phyloP scores from a whole-genome alignment of 2,888 invertebrate species.

The Tipula helvola region DNA sequence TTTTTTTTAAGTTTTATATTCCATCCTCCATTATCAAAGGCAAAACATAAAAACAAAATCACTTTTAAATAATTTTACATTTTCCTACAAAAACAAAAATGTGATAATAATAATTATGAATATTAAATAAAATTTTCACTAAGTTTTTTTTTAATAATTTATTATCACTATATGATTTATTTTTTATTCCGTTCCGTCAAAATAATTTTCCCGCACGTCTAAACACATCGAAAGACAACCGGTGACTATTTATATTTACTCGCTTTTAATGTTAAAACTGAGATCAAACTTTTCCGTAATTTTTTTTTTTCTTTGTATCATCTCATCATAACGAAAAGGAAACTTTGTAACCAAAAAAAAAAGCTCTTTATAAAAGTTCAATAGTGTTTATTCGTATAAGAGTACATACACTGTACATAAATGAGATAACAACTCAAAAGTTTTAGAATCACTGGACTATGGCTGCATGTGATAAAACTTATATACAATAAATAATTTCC shows the following conservation, averaged over 20 bases:
- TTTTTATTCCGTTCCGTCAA: neutral
- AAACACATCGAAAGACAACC: slow-evolving; percentile 4
- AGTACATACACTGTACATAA: neutral
- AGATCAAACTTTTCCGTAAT: neutral
- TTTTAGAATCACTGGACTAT: neutral
- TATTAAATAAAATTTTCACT: neutral
- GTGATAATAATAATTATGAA: neutral
- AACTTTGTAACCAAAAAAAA: neutral
- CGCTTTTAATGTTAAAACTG: neutral
- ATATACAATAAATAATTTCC: neutral
- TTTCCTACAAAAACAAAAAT: neutral
- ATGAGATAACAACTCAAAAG: neutral
- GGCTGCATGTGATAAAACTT: neutral
- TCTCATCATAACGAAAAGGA: neutral
- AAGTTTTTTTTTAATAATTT: neutral
- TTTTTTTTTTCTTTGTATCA: neutral
- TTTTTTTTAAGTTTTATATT: neutral
- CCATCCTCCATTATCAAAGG: neutral
- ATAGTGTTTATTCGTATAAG: neutral
- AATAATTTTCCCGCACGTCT: neutral
- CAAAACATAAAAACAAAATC: neutral
- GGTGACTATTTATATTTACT: neutral
- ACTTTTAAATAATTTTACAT: neutral
- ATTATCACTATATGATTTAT: neutral
- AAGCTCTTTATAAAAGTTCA: neutral